Base-by-base conservation (phyloP, 2,888 invertebrate species). In the Pristionchus fissidentatus region DNA sequence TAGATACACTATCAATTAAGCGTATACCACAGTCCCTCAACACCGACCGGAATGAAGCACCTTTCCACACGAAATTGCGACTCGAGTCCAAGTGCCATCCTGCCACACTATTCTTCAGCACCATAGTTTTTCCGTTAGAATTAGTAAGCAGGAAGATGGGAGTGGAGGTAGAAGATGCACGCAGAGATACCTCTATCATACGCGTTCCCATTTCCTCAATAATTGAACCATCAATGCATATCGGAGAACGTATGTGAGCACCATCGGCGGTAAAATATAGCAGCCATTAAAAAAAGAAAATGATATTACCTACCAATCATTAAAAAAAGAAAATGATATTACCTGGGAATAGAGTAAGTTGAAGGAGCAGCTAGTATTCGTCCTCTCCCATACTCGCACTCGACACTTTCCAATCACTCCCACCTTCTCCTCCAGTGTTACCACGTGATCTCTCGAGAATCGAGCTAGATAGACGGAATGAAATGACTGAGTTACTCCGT, bases 61-160 rank as follows among this genome's bases (percentile, higher is more conserved):
- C 79, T n/a, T 79, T 79, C 79, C 79, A 79, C n/a, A 57, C 55
- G 38, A 79, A 57, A 41, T 79, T 38, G 29, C 35, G 55, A n/a
- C n/a, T 15, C 4, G 79, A 41, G n/a, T 79, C 79, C 35, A 79
- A 8, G 38, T 57, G 13, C 15, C 15, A 79, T 38, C 57, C 38
- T 13, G 13, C 10, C 3, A n/a, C 22, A 38, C 8, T 41, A n/a
- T 79, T 79, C 57, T 26, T 7, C 10, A 79, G 79, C 55, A 79
- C 19, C 5, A 55, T 22, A 3, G 38, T 57, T n/a, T 38, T 55
- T 57, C 79, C 79, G 22, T 38, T 57, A 26, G 26, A 35, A 57
- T 79, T 41, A 19, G 57, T 41, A 19, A 79, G 79, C 2, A 79
- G 35, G n/a, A 79, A 79, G 38, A 79, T 8, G 29, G 55, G 38